Base-by-base conservation (phyloP, 2,888 invertebrate species). In the Heterodera filipjevi region DNA sequence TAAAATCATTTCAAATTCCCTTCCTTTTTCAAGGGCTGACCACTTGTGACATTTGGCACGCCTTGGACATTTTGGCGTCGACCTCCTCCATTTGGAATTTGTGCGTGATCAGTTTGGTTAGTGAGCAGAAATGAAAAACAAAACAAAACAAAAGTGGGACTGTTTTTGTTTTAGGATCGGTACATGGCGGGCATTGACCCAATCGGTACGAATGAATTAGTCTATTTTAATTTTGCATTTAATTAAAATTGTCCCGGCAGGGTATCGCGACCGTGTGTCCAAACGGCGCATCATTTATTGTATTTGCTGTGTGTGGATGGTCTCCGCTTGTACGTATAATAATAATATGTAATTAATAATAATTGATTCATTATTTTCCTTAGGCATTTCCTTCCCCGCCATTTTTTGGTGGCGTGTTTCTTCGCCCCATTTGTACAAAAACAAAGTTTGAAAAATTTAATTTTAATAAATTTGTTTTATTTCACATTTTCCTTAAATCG, bases 121-220 rank as follows among this genome's bases (percentile, higher is more conserved):
- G 59, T 27, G 59, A 59, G 27, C 22, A 8, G 49, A 19, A 19
- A 49, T 14, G 8, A 16, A 12, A 14, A 49, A 49, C 0, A 49
- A 49, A 49, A 49, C 0, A 0, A 49, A 49, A 14, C 3, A 49
- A 27, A 59, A 59, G 8, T n/a, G 8, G 8, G 5, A 27, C 8
- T 59, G 10, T 59, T 27, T 27, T 27, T 6, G 10, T 10, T 59
- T 53, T 27, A 59, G 59, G 91, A 91, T 84, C 87, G 91, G 30
- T 99, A 98, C 90, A 96, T 97, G 96, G 98, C 98, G 71, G 98
- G 98, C 82, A 96, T 96, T 22, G 96, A 98, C 91, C 98, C 99
- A 0, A 96, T 99, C 84, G 95, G 75, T 73, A 35, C 33, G 33
- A 71, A 71, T 35, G 30, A 16, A 22, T 68, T 16, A 16, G n/a